phyloP scores from a whole-genome alignment of 1,140 invertebrate species.

The Panagrolaimus sp. region DNA sequence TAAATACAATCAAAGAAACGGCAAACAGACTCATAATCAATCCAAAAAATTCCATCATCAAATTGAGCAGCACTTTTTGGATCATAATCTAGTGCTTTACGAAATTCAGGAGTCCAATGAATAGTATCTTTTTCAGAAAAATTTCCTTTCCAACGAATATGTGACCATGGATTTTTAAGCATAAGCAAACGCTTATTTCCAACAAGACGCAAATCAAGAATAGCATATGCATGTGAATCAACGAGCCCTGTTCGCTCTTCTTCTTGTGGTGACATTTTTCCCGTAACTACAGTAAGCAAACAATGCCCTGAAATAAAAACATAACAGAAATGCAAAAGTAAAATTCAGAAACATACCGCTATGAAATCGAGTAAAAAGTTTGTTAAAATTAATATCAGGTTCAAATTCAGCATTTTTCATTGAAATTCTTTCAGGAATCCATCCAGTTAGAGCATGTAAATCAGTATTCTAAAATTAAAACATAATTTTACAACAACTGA shows the following conservation, averaged over 20 bases:
- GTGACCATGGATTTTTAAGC: slow-evolving; percentile 95
- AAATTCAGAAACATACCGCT: slow-evolving; percentile 26
- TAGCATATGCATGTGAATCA: slow-evolving; percentile 84
- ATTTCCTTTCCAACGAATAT: slow-evolving; percentile 85
- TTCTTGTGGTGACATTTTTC: slow-evolving; percentile 71
- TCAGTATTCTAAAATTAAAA: slow-evolving; percentile 82
- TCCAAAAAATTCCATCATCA: slow-evolving; percentile 97
- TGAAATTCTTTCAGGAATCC: slow-evolving; percentile 83
- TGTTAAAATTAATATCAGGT: slow-evolving; percentile 72
- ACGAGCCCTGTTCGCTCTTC: slow-evolving; percentile 83
- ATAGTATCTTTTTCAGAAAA: slow-evolving; percentile 58
- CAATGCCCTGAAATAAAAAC: slow-evolving; percentile 65
- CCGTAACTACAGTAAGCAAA: slow-evolving; percentile 80
- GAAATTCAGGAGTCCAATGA: slow-evolving; percentile 67
- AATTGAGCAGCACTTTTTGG: slow-evolving; percentile 73
- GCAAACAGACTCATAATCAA: slow-evolving; percentile 82
- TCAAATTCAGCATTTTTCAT: slow-evolving; percentile 69
- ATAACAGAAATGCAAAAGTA: not conserved
- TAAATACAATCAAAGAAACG: slow-evolving; percentile 87
- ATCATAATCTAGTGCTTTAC: slow-evolving; percentile 74
- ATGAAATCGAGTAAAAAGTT: slow-evolving; percentile 70
- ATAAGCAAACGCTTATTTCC: slow-evolving; percentile 74
- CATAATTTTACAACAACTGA: too few species aligned
- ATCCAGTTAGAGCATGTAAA: slow-evolving; percentile 87
- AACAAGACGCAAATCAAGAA: slow-evolving; percentile 76